These are phyloP conservation scores for Brachyalestes nurse DNA, from an alignment of 2,797 vertebrate species.

Conservation along the genomic window DNA sequence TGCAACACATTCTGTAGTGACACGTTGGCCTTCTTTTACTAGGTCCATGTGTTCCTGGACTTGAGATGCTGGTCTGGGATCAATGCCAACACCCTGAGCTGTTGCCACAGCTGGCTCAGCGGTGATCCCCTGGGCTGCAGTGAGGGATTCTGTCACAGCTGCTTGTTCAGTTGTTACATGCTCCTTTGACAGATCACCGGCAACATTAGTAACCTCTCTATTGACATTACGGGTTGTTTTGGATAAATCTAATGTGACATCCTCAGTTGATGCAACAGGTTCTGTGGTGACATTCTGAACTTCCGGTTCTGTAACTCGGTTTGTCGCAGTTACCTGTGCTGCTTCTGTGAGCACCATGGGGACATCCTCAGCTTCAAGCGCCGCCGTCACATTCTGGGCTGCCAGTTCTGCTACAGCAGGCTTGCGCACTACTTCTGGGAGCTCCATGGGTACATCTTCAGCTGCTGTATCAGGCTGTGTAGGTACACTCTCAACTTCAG, in stretches of 20 bases:
- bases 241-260: background rate
- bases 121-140: background rate
- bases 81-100: background rate
- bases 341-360: background rate
- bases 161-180: background rate
- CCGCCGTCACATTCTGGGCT: background rate
- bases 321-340: background rate
- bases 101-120: background rate
- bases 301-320: background rate
- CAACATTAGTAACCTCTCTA: too few relatives aligned
- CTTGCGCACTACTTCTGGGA: too few relatives aligned
- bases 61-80: background rate
- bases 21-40: slow-evolving; percentile 1
- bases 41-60: slow-evolving; percentile 9
- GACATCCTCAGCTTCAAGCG: background rate
- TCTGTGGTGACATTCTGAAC: background rate
- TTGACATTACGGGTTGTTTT: background rate
- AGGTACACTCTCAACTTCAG: background rate
- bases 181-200: background rate
- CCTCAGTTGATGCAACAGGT: background rate
- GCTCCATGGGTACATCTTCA: background rate
- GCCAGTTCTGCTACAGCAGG: background rate
- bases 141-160: background rate
- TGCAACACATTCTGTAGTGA: background rate
- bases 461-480: background rate